These are phyloP conservation scores for Orestias chungarensis DNA, from an alignment of 2,797 vertebrate genomes.

Conservation along the genomic window DNA sequence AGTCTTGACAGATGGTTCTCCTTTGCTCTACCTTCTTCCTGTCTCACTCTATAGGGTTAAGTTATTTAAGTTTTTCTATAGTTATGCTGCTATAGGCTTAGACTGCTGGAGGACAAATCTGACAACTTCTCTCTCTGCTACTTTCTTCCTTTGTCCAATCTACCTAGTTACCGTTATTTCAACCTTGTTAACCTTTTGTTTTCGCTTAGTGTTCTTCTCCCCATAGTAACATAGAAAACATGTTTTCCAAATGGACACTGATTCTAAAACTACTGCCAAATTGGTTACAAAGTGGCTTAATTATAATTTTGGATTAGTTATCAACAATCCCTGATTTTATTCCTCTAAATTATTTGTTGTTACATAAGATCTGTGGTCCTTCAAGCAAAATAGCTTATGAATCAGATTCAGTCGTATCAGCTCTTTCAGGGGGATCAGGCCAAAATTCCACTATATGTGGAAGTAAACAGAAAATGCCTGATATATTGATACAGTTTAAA, in stretches of 20 bases:
- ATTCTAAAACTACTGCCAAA: background rate
- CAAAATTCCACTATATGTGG: background rate
- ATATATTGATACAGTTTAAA: background rate
- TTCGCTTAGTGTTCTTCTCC: too few relatives aligned
- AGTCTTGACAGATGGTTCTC: too few relatives aligned
- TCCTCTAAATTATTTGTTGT: background rate
- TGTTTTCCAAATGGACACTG: background rate
- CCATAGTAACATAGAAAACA: too few relatives aligned
- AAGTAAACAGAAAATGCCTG: background rate
- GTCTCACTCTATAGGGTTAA: too few relatives aligned
- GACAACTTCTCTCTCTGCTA: too few relatives aligned
- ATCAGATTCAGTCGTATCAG: background rate
- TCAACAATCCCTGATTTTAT: background rate
- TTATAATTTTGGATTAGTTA: background rate
- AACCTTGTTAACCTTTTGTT: too few relatives aligned
- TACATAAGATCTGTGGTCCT: background rate
- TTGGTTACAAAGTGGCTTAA: background rate
- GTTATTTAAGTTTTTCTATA: too few relatives aligned
- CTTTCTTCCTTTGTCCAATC: too few relatives aligned
- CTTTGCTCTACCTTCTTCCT: too few relatives aligned
- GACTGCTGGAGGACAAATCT: too few relatives aligned
- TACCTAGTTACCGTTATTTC: too few relatives aligned
- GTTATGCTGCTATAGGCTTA: too few relatives aligned
- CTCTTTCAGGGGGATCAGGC: background rate
- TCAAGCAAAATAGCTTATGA: background rate